phyloP scores from a whole-genome alignment of 2,888 invertebrate species.

The Drosophila pseudotakahashii region DNA sequence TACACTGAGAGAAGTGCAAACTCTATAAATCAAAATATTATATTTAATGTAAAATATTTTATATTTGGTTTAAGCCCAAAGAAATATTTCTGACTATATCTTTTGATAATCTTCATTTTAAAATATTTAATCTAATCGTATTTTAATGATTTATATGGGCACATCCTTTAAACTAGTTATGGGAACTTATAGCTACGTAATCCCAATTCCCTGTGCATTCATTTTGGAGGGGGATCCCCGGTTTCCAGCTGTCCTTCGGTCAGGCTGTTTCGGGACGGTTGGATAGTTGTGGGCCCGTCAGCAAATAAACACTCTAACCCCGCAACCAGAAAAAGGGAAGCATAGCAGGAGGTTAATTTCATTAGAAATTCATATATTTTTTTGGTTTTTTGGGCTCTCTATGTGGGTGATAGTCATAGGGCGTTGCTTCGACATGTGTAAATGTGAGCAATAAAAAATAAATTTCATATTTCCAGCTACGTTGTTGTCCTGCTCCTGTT shows the following conservation, averaged over 20 bases:
- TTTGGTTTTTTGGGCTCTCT: constrained; percentile 29
- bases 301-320: constrained; percentile 70
- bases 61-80: too few relatives aligned
- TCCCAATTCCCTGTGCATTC: constrained; percentile 6
- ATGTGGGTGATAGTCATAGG: constrained; percentile 18
- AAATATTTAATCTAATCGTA: too few relatives aligned
- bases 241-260: constrained; percentile 40
- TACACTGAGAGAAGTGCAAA: constrained; percentile 7
- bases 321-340: constrained; percentile 5
- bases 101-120: too few relatives aligned
- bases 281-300: constrained; percentile 59
- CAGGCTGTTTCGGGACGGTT: constrained; percentile 32
- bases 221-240: background rate
- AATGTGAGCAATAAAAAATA: constrained; percentile 75
- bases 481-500: constrained; percentile 13
- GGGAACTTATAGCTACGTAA: background rate
- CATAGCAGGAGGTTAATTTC: constrained; percentile 79
- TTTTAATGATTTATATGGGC: too few relatives aligned
- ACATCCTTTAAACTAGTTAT: background rate
- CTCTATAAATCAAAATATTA: too few relatives aligned
- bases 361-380: constrained; percentile 82
- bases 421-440: constrained; percentile 73
- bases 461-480: constrained; percentile 43
- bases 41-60: too few relatives aligned
- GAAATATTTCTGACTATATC: too few relatives aligned